A percentile compares a stretch with the other conserved stretches of the same genome.
phyloP scores from a whole-genome alignment of 2,888 invertebrate genomes.

The Nematopogon swammerdamellus region DNA sequence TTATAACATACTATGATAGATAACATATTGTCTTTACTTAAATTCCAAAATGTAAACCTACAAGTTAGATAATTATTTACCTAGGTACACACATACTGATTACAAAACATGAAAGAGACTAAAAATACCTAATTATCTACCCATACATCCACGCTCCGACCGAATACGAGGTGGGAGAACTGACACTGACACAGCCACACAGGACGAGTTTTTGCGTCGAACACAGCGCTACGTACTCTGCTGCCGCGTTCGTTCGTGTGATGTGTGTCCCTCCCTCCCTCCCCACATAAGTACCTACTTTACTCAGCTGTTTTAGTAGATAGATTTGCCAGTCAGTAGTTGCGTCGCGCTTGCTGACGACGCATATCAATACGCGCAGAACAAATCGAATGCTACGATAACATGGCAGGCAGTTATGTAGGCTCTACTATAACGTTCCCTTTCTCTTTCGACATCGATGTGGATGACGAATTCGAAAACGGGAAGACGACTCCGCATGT shows the following conservation, averaged over 20 bases:
- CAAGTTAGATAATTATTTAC: too few species aligned
- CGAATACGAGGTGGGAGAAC: too few species aligned
- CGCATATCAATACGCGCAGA: conserved; percentile 9
- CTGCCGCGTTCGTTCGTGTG: neutral
- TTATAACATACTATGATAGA: too few species aligned
- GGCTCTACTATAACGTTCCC: conserved; percentile 50
- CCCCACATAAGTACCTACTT: neutral
- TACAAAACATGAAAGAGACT: too few species aligned
- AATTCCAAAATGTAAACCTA: too few species aligned
- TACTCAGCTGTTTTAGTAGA: neutral
- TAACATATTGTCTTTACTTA: too few species aligned
- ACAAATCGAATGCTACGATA: neutral
- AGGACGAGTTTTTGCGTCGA: neutral
- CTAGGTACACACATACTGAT: too few species aligned
- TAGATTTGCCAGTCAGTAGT: neutral
- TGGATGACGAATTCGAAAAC: conserved; percentile 32
- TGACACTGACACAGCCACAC: neutral
- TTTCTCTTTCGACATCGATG: conserved; percentile 46
- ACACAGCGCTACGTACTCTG: neutral
- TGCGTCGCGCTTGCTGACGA: neutral
- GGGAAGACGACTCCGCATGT: conserved; percentile 27
- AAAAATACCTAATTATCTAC: too few species aligned
- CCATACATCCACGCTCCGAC: too few species aligned
- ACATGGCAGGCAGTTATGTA: conserved; percentile 42
- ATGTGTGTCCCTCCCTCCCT: neutral